Base-by-base conservation (phyloP, 2,888 invertebrate species). In the Empis stercorea region DNA sequence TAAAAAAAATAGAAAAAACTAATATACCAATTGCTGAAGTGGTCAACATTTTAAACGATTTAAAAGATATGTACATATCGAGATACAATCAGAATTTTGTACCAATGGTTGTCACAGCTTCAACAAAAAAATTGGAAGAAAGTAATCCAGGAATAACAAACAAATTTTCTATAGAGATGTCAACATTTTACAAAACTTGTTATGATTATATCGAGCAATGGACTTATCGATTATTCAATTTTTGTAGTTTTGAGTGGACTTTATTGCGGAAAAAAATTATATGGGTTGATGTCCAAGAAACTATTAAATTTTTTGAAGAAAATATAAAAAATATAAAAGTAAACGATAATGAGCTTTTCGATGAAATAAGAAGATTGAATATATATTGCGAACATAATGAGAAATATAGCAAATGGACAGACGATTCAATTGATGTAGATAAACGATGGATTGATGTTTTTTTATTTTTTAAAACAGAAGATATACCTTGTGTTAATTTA, bases 401-500 rank as follows among this genome's bases (percentile, higher is more conserved):
- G 14, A 36, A 36, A 36, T 36, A 36, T 36, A 36, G 14, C 14
- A 36, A 36, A 36, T 36, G 15, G 36, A n/a, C 34, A 34, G 34
- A 34, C 13, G 34, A 36, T 36, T 36, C 15, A 36, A 36, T 36
- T 36, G 36, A 36, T 32, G 32, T 32, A 32, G 32, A 32, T 32
- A 32, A 7, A 32, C 32, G 32, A 32, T 32, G 36, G 14, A 36
- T 15, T 36, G 36, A 36, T 36, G n/a, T 36, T 36, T 36, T 36
- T 36, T 36, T 36, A 36, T 36, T 14, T 36, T 36, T 36, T 36
- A 36, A 36, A 36, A 14, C 14, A 36, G 36, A 36, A 15, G 15
- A 36, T 36, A 36, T 36, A 36, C 36, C 44, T 30, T 48, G 27
- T 37, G 30, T 4, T 27, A 48, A 48, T 34, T 39, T 48, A 27